phyloP scores from a whole-genome alignment of 2,888 invertebrate species.

The Callinectes sapidus region DNA sequence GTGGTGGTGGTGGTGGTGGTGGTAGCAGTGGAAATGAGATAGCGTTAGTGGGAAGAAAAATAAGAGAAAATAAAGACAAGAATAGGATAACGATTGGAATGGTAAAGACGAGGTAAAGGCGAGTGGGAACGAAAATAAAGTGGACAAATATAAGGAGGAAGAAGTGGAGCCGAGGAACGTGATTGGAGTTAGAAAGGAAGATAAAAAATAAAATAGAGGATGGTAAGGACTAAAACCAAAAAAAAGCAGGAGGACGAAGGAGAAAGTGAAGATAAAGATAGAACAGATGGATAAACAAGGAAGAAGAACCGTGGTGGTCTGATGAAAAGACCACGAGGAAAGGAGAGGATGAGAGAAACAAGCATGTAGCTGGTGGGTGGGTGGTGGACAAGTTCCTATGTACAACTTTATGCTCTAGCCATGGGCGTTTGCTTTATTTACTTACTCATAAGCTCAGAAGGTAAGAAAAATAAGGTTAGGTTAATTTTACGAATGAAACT shows the following conservation, averaged over 20 bases:
- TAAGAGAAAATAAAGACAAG: too few species aligned
- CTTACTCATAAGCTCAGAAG: neutral
- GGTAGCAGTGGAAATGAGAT: too few species aligned
- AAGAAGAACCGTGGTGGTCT: neutral
- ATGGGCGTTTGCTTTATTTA: slow-evolving; percentile 17
- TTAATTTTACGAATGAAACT: neutral
- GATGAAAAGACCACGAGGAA: neutral
- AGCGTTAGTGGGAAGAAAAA: too few species aligned
- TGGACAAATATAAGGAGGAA: too few species aligned
- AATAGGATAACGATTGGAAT: too few species aligned
- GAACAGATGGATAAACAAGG: neutral
- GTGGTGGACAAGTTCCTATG: neutral
- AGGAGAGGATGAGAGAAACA: slow-evolving; percentile 6
- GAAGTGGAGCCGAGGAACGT: too few species aligned
- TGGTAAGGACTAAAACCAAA: neutral
- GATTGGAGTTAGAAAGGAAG: too few species aligned
- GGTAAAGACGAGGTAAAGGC: too few species aligned
- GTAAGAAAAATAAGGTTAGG: neutral
- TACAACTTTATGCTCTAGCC: slow-evolving; percentile 33
- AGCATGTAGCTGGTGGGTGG: neutral
- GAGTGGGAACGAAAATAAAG: too few species aligned
- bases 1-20: too few species aligned
- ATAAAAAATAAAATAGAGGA: too few species aligned
- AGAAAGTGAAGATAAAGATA: neutral
- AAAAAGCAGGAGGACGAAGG: neutral